Conservation (phyloP, 2,888 invertebrate species). For the Drosophila emarginata region DNA sequence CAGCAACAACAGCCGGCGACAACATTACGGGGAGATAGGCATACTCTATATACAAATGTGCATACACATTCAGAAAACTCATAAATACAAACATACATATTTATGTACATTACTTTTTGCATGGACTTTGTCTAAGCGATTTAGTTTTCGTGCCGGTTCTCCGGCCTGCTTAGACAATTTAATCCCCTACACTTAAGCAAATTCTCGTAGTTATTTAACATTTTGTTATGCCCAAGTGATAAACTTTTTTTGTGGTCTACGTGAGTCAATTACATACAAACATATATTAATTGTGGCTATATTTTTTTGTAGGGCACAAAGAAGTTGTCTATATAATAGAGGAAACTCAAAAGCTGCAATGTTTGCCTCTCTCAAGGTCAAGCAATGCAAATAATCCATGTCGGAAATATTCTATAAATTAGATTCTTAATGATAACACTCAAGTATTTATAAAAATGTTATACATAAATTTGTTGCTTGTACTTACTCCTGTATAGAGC, state of each 20-base stretch:
- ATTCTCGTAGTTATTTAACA: neutral
- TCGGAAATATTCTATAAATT: neutral
- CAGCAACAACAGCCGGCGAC: constrained; percentile 39
- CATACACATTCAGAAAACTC: no score
- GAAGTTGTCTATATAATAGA: neutral
- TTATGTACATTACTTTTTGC: constrained; percentile 1
- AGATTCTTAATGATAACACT: constrained; percentile 11
- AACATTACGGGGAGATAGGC: constrained; percentile 1
- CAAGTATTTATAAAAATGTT: constrained; percentile 1
- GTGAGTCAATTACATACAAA: neutral
- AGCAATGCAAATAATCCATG: constrained; percentile 16
- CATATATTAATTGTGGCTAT: constrained; percentile 15
- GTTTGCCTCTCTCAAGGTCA: constrained; percentile 32
- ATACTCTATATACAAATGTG: neutral
- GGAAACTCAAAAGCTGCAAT: constrained; percentile 33
- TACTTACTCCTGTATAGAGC: constrained; percentile 90
- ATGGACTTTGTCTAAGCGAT: constrained; percentile 5
- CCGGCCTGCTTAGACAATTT: neutral
- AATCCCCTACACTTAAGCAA: constrained; percentile 1
- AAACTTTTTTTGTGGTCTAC: constrained; percentile 28
- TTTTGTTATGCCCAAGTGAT: constrained; percentile 13
- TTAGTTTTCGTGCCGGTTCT: constrained; percentile 9
- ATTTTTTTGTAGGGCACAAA: constrained; percentile 3
- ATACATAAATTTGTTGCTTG: constrained; percentile 65
- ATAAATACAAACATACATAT: neutral